phyloP scores from a whole-genome alignment of 2,888 invertebrate species.

The Tipula vernalis region DNA sequence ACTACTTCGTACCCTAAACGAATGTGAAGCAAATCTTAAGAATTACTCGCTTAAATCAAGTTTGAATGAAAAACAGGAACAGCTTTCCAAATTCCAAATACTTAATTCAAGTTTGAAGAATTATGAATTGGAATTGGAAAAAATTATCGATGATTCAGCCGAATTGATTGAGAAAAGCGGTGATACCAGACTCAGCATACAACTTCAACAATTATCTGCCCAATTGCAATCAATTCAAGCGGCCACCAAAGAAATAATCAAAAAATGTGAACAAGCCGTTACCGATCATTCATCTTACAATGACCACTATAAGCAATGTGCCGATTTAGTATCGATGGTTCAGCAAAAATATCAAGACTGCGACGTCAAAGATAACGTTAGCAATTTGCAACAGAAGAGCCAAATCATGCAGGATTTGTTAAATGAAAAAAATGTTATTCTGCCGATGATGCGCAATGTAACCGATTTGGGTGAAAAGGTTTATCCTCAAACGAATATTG shows the following conservation, averaged over 20 bases:
- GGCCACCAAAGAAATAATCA: constrained; percentile 78
- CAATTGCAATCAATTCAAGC: constrained; percentile 81
- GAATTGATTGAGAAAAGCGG: constrained; percentile 76
- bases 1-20: constrained; percentile 69
- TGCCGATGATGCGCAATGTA: constrained; percentile 65
- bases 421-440: constrained; percentile 61
- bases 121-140: constrained; percentile 77
- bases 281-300: constrained; percentile 66
- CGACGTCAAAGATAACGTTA: constrained; percentile 39
- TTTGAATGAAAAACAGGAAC: constrained; percentile 80
- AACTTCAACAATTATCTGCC: constrained; percentile 79
- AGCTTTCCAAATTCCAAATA: constrained; percentile 78
- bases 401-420: constrained; percentile 59
- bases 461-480: constrained; percentile 80
- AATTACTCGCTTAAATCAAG: constrained; percentile 73
- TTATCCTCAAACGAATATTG: constrained; percentile 72
- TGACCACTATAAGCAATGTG: constrained; percentile 73
- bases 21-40: constrained; percentile 74
- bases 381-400: constrained; percentile 55
- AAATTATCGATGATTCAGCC: constrained; percentile 71
- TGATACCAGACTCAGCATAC: constrained; percentile 75
- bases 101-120: constrained; percentile 65
- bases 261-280: constrained; percentile 83
- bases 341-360: constrained; percentile 59
- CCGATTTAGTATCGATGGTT: constrained; percentile 65